Percentiles rank a stretch among this genome's conserved stretches.
These are phyloP conservation scores for Pseudomyrmex pallidus DNA, from an alignment of 1,140 invertebrate species.

Conservation along the genomic window DNA sequence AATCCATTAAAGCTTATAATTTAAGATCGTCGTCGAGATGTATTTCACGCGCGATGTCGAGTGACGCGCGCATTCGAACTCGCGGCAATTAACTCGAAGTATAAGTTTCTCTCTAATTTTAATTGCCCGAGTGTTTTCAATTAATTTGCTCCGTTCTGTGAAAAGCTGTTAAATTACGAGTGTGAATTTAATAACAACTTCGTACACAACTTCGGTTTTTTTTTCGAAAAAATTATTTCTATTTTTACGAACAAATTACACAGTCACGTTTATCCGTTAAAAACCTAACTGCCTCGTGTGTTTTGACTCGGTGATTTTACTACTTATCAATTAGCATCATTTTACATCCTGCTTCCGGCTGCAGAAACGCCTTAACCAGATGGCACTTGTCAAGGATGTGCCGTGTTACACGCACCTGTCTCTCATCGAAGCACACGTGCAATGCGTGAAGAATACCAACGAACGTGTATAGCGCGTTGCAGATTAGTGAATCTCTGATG, in stretches of 20 bases:
- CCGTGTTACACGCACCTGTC: constrained; percentile 77
- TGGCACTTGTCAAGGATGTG: constrained; percentile 71
- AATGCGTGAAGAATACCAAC: not conserved
- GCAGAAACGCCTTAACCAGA: constrained; percentile 71
- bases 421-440: constrained; percentile 10
- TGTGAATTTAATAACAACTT: too few species aligned
- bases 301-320: constrained; percentile 36
- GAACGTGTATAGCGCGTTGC: not conserved
- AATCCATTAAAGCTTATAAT: constrained; percentile 69
- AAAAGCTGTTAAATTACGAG: too few species aligned
- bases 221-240: not conserved
- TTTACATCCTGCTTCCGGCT: constrained; percentile 74
- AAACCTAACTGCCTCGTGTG: not conserved
- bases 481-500: constrained; percentile 14
- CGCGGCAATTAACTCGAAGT: not conserved
- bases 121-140: constrained; percentile 41
- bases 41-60: constrained; percentile 50
- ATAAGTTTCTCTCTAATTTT: constrained; percentile 35
- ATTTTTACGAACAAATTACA: not conserved
- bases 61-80: not conserved
- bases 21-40: constrained; percentile 51
- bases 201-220: too few species aligned
- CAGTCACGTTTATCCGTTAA: constrained; percentile 34
- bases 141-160: constrained; percentile 35
- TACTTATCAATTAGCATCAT: constrained; percentile 73